Conservation (phyloP, 2,797 vertebrate genomes). For the Acanthurus lineatus region DNA sequence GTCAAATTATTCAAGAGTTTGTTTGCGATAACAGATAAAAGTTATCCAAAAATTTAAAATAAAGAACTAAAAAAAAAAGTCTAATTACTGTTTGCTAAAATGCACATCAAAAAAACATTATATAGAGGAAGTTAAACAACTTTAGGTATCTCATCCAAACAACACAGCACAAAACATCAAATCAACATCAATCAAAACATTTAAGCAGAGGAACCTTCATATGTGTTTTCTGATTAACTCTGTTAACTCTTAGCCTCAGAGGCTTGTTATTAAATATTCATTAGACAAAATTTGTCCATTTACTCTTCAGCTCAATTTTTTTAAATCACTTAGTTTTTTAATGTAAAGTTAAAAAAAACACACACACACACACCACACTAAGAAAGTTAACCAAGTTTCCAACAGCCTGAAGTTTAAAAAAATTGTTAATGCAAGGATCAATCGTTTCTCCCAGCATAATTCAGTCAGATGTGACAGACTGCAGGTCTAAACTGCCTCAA, state of each 20-base stretch:
- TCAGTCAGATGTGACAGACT: not conserved
- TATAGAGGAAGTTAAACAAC: too few species aligned
- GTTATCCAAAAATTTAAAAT: too few species aligned
- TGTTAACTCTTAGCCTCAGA: not conserved
- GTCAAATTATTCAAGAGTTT: too few species aligned
- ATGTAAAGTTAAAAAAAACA: not conserved
- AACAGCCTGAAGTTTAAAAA: too few species aligned
- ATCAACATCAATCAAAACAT: not conserved
- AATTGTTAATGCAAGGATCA: not conserved
- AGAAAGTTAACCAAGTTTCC: too few species aligned
- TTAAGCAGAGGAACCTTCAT: not conserved
- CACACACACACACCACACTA: too few species aligned
- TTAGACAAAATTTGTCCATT: not conserved
- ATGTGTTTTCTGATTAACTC: not conserved
- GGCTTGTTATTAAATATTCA: not conserved
- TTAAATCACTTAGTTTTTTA: not conserved
- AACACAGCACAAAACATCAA: too few species aligned
- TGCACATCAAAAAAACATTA: too few species aligned
- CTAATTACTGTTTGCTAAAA: too few species aligned
- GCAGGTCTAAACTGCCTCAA: not conserved
- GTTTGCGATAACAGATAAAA: too few species aligned
- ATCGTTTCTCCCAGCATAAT: not conserved
- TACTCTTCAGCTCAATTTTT: not conserved
- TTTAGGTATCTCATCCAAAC: too few species aligned
- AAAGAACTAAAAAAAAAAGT: too few species aligned